A percentile compares a stretch with the other conserved stretches of the same genome.
phyloP scores from a whole-genome alignment of 2,888 invertebrate genomes.

The Sabellastarte sp. region DNA sequence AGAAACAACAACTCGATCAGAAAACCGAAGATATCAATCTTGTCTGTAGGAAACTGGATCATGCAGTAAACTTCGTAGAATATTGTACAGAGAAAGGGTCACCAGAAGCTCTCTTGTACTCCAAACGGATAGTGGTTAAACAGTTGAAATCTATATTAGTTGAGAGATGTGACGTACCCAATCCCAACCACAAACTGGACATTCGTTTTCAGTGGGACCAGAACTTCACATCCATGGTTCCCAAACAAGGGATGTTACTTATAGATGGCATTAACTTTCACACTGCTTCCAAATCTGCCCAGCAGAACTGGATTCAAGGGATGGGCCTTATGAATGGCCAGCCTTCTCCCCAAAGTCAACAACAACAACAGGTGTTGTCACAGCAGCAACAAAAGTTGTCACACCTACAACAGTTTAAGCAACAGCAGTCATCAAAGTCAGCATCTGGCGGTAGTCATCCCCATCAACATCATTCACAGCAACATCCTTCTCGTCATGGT shows the following conservation, averaged over 20 bases:
- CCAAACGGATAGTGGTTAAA: conserved; percentile 43
- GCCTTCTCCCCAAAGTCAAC: not conserved
- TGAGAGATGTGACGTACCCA: conserved; percentile 49
- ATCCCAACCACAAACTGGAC: conserved; percentile 51
- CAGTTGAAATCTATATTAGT: conserved; percentile 41
- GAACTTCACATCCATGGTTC: conserved; percentile 28
- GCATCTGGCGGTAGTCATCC: too few relatives aligned
- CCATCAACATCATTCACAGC: too few relatives aligned
- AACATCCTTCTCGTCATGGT: too few relatives aligned
- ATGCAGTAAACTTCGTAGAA: conserved; percentile 82
- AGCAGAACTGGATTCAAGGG: too few relatives aligned
- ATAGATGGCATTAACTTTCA: conserved; percentile 42
- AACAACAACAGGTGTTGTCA: not conserved
- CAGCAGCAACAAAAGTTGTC: too few relatives aligned
- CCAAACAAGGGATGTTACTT: conserved; percentile 34
- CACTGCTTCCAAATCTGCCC: too few relatives aligned
- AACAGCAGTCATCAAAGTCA: too few relatives aligned
- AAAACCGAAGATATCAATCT: conserved; percentile 81
- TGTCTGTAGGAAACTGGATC: conserved; percentile 81
- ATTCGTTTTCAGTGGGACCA: conserved; percentile 38
- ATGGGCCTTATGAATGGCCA: not conserved
- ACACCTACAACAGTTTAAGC: too few relatives aligned
- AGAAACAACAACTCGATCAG: conserved; percentile 77
- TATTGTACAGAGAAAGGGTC: conserved; percentile 67
- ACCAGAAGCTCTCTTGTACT: conserved; percentile 45